Evolutionary conservation across 1,140 invertebrate genomes (phyloP), one percentile per base, ranked within the genome.

Genomic region (Macrotrachela quadricornifera): DNA sequence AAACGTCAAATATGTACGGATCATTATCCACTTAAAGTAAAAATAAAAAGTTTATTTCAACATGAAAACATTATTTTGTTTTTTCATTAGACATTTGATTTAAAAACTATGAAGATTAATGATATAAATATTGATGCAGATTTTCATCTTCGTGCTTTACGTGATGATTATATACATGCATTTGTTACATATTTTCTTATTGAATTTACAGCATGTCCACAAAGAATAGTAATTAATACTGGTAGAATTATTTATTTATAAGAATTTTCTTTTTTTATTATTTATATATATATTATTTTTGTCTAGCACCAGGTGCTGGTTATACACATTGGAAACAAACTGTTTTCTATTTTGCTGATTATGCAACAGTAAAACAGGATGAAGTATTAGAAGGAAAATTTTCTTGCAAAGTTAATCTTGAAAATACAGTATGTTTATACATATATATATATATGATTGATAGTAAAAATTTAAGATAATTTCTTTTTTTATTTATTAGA

Each of bases 281-380:
- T 12, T 6, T 36, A 48, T 4, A 30, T 30, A 4, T 30, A 30
- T 30, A 4, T 30, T 30, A 39, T 39, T 52, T 45, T 48, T 49
- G 56, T 59, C 9, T 48, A 57, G 85, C 86, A 1, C 94, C 94
- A 0, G 90, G 96, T 63, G 81, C 85, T 6, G 82, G 82, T 6
- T 96, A 97, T 66, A 97, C 94, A 6, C 91, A 97, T 64, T 97
- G 92, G 92, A 97, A 97, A 70, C 92, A 99, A 69, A 97, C 92
- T 0, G 91, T 99, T 9, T 97, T 97, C 68, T 99, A 97, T 67
- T 80, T 97, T 59, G 82, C 94, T 61, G 83, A 90, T 55, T 30
- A 36, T 30, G 18, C 41, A 17, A 56, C 50, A 13, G 18, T 51
- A 13, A 52, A 40, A 21, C 41, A 50, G 48, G 30, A 39, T 13